A percentile compares a stretch with the other conserved stretches of the same genome.
Evolutionary conservation across 37 sponge, comb jelly and placozoan genomes (phyloP).

Genomic region (Halisarca cf. caerulea): DNA sequence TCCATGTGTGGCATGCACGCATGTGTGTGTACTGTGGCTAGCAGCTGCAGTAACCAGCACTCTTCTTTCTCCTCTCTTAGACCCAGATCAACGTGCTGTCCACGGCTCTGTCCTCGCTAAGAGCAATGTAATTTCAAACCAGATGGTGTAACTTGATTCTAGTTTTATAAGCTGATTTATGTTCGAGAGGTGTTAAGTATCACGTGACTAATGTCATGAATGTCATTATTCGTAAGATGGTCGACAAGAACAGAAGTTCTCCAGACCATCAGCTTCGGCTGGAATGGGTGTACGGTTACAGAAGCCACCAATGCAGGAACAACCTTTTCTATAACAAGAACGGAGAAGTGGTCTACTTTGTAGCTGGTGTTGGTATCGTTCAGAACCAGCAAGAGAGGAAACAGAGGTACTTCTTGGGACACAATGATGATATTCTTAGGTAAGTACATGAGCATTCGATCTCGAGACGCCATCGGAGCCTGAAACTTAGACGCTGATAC

Average conservation of each 20-base stretch:
- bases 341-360: constrained; percentile 93
- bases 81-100: not conserved
- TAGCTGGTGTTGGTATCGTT: constrained; percentile 93
- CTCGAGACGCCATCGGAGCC: no score
- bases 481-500: no score
- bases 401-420: constrained; percentile 88
- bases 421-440: constrained; percentile 96
- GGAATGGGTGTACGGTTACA: constrained; percentile 98
- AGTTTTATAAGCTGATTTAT: no score
- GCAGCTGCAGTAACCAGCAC: no score
- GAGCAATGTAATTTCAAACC: not conserved
- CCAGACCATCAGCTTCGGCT: constrained; percentile 82
- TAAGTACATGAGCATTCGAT: no score
- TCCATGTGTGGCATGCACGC: no score
- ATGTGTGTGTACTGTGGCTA: no score
- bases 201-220: no score
- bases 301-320: constrained; percentile 93
- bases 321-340: constrained; percentile 87
- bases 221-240: no score
- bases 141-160: no score
- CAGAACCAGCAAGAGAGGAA: constrained; percentile 50
- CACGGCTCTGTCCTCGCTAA: not conserved
- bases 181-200: no score
- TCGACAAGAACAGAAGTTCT: constrained; percentile 44
- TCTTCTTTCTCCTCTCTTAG: not conserved